These are phyloP conservation scores for Tholera decimalis DNA, from an alignment of 2,888 invertebrate species.

Conservation along the genomic window DNA sequence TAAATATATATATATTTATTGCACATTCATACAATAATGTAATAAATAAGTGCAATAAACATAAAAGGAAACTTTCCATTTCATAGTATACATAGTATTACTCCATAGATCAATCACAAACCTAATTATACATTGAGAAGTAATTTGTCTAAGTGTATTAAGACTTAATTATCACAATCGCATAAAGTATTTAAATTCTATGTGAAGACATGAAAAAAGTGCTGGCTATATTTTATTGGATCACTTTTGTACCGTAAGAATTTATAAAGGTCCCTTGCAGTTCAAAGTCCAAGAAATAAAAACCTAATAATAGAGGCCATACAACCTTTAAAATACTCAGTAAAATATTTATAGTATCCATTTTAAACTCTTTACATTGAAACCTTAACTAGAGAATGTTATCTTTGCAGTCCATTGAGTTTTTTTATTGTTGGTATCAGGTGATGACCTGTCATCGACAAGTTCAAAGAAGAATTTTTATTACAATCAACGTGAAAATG, in stretches of 20 bases:
- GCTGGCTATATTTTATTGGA: background rate
- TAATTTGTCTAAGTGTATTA: constrained; percentile 16
- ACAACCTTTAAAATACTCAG: constrained; percentile 35
- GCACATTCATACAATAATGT: constrained; percentile 34
- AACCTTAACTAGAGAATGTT: constrained; percentile 47
- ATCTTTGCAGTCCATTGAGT: constrained; percentile 42
- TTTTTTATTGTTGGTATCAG: constrained; percentile 23
- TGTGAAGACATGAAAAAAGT: background rate
- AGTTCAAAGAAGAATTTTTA: background rate
- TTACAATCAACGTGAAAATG: background rate
- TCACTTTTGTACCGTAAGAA: constrained; percentile 12
- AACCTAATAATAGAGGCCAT: constrained; percentile 15
- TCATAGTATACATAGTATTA: background rate
- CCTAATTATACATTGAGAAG: constrained; percentile 10
- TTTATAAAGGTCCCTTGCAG: background rate
- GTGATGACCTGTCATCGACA: background rate
- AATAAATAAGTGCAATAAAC: constrained; percentile 19
- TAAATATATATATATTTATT: constrained; percentile 23
- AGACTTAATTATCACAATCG: constrained; percentile 28
- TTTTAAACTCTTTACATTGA: constrained; percentile 27
- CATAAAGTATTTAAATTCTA: constrained; percentile 13
- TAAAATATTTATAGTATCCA: constrained; percentile 37
- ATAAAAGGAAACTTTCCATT: constrained; percentile 11
- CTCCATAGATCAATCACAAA: constrained; percentile 7
- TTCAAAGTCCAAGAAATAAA: background rate